Conservation (phyloP, 2,113 vertebrate genomes). For the Psettodes erumei region DNA sequence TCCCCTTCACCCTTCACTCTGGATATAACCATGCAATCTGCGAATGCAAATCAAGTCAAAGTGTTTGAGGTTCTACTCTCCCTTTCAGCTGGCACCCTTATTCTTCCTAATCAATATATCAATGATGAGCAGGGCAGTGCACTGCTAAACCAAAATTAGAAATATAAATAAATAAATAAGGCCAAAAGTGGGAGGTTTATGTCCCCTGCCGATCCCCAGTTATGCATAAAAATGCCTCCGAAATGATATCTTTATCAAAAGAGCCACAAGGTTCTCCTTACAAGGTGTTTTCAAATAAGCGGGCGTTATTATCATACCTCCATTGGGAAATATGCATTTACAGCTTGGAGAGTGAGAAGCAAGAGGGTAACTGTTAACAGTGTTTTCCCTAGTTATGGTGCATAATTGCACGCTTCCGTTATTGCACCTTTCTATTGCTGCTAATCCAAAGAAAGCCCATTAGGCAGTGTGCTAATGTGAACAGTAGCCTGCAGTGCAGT, state of each 20-base stretch:
- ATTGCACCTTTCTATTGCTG: slow-evolving; percentile 79
- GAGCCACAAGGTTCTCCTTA: slow-evolving; percentile 83
- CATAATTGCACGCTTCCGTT: slow-evolving; percentile 83
- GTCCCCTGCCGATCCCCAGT: slow-evolving; percentile 77
- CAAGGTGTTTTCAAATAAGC: slow-evolving; percentile 85
- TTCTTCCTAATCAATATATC: slow-evolving; percentile 54
- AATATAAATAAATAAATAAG: slow-evolving; percentile 62
- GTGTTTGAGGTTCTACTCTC: slow-evolving; percentile 36
- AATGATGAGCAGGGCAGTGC: slow-evolving; percentile 8
- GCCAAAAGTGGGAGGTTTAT: slow-evolving; percentile 58
- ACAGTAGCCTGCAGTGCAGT: slow-evolving; percentile 75
- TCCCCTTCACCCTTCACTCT: slow-evolving; percentile 44
- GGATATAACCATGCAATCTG: slow-evolving; percentile 45
- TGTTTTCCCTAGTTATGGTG: slow-evolving; percentile 83
- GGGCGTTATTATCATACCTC: slow-evolving; percentile 80
- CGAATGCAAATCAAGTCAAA: slow-evolving; percentile 47
- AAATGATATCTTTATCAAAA: slow-evolving; percentile 83
- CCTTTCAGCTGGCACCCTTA: slow-evolving; percentile 18
- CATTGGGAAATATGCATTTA: slow-evolving; percentile 83
- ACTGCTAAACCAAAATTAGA: slow-evolving; percentile 23
- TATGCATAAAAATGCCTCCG: slow-evolving; percentile 80
- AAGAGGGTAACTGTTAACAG: slow-evolving; percentile 81
- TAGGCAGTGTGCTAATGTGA: slow-evolving; percentile 76
- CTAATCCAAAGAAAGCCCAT: slow-evolving; percentile 79
- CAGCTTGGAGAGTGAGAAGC: slow-evolving; percentile 76